A percentile compares a stretch with the other conserved stretches of the same genome.
Evolutionary conservation across 2,113 vertebrate species (phyloP).

Genomic region (Glaucomys volans): DNA sequence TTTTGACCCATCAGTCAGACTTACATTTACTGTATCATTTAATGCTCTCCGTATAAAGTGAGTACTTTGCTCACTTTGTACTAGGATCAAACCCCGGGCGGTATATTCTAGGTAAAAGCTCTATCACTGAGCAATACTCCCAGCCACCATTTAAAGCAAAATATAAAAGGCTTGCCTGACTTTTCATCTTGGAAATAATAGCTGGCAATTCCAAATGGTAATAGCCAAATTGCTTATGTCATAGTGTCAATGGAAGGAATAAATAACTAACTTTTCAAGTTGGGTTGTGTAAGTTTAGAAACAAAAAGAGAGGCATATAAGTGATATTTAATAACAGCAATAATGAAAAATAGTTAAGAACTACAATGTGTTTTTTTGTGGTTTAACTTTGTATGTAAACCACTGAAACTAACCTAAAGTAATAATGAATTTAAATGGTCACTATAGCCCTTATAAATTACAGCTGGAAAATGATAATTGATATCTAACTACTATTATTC

Average conservation of each 20-base stretch:
- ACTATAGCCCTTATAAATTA: neutral
- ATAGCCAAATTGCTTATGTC: neutral
- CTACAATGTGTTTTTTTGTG: neutral
- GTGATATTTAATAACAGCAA: neutral
- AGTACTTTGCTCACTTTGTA: no score
- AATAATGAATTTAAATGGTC: neutral
- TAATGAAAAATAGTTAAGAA: neutral
- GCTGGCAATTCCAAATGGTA: neutral
- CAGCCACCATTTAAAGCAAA: neutral
- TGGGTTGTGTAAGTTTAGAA: neutral
- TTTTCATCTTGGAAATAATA: neutral
- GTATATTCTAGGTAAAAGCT: neutral
- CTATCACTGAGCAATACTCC: neutral
- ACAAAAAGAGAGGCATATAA: neutral
- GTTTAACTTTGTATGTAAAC: neutral
- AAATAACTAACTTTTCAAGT: slow-evolving; percentile 4
- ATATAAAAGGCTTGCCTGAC: neutral
- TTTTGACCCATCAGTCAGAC: neutral
- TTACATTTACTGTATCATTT: neutral
- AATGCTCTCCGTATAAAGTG: no score
- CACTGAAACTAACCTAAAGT: slow-evolving; percentile 14
- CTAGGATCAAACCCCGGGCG: neutral
- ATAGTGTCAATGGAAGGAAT: neutral
- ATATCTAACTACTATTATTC: neutral
- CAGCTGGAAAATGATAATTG: neutral